Base-by-base conservation (phyloP, 2,113 vertebrate genomes). In the Otocyon megalotis region DNA sequence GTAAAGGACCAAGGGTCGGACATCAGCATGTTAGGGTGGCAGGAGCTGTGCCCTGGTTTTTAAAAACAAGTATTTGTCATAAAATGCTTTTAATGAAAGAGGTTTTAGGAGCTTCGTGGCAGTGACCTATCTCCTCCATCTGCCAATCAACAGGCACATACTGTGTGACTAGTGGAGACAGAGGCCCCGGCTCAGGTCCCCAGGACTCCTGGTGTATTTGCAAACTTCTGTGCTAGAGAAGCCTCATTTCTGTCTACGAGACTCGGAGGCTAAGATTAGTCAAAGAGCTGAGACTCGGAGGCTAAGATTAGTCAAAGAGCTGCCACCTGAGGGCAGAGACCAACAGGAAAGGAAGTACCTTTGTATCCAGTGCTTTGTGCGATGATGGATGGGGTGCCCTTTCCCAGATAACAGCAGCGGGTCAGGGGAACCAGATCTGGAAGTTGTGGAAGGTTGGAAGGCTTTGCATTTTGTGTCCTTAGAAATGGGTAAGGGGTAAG, bases 351-450 rank as follows among this genome's bases (percentile, higher is more conserved):
- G 77, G 37, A 91, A 84, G 54, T 17, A 28, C 48, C 6, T 63
- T 30, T 19, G 2, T 1, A 58, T 53, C 35, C 53, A 53, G 17
- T 4, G 13, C 67, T 86, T 63, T n/a, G 22, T 16, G 74, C 81
- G 69, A 77, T 76, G 79, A 84, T 93, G 60, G 16, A 11, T 69
- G 74, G 74, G 37, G 72, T 35, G 35, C 24, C 67, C 0, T 92
- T 98, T 97, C 90, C 85, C 60, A 92, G 92, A 43, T 50, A 88
- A 90, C 35, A 43, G 77, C 67, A 72, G 7, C 30, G 94, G 60
- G 62, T 48, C 88, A 88, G 74, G n/a, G 37, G 92, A 96, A 56
- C 89, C 8, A 30, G 20, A 86, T 87, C 71, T 97, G 94, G 85
- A 97, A 92, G 24, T 37, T 97, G 74, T 85, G n/a, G 72, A 65